phyloP scores from a whole-genome alignment of 1,140 invertebrate genomes.

The Pentalonia nigronervosa region DNA sequence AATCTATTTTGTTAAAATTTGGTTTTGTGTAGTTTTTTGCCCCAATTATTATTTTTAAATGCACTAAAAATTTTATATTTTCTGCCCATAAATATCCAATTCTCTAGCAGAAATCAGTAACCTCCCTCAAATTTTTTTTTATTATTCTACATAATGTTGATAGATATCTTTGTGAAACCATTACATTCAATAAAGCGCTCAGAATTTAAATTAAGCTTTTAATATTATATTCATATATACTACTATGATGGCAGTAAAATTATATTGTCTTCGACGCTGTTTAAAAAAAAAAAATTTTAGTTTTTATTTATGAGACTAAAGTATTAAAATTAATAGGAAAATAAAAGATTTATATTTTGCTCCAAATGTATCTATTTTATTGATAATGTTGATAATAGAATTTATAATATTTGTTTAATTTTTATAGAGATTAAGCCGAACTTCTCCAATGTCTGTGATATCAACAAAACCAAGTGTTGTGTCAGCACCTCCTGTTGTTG shows the following conservation, averaged over 20 bases:
- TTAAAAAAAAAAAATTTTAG: not conserved
- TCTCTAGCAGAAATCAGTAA: too few species aligned
- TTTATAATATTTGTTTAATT: not conserved
- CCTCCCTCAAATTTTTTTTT: not conserved
- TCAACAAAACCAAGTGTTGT: conserved; percentile 54
- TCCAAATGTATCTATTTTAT: not conserved
- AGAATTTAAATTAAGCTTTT: not conserved
- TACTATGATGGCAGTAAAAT: not conserved
- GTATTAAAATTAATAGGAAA: not conserved
- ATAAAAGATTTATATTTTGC: not conserved
- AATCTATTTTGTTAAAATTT: too few species aligned
- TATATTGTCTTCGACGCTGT: too few species aligned
- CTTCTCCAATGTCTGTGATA: conserved; percentile 59
- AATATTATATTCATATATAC: not conserved
- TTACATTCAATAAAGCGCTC: not conserved
- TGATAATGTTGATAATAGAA: not conserved
- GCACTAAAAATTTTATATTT: not conserved
- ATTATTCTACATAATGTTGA: too few species aligned
- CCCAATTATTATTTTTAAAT: not conserved
- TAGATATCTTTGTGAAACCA: too few species aligned
- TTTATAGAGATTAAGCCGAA: conserved; percentile 56
- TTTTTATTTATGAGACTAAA: not conserved
- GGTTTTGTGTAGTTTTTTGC: too few species aligned
- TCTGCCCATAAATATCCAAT: not conserved
- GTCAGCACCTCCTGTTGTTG: conserved; percentile 4